Conservation (phyloP, 2,888 invertebrate genomes). For the Leptogaster cylindrica region DNA sequence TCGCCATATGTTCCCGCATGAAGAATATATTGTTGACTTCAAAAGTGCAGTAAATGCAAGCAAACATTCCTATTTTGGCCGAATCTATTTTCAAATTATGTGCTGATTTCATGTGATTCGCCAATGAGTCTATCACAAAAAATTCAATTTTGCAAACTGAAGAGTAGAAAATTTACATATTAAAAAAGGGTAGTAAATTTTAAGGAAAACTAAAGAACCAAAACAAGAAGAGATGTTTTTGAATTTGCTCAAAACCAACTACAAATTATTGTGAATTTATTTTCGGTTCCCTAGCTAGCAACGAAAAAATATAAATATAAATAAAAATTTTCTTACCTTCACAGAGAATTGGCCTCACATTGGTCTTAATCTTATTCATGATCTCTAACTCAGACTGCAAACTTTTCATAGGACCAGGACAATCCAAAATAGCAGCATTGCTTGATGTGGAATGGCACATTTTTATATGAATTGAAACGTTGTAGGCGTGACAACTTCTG, state of each 20-base stretch:
- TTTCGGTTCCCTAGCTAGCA: too few relatives aligned
- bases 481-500: constrained; percentile 1
- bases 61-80: constrained; percentile 1
- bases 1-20: constrained; percentile 23
- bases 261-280: too few relatives aligned
- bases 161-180: too few relatives aligned
- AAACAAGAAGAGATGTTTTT: too few relatives aligned
- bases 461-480: constrained; percentile 3
- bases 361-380: neutral
- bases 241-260: too few relatives aligned
- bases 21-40: neutral
- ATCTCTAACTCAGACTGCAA: neutral
- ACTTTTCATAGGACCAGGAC: neutral
- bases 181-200: too few relatives aligned
- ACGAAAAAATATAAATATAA: constrained; percentile 1
- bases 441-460: neutral
- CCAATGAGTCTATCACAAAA: neutral
- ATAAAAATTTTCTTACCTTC: constrained; percentile 7
- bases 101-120: neutral
- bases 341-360: constrained; percentile 6
- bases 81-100: neutral
- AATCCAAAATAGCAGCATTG: neutral
- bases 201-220: too few relatives aligned
- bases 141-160: neutral
- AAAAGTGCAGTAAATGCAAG: constrained; percentile 7